These are phyloP conservation scores for Radopholus similis DNA, from an alignment of 1,140 invertebrate genomes.

Conservation along the genomic window DNA sequence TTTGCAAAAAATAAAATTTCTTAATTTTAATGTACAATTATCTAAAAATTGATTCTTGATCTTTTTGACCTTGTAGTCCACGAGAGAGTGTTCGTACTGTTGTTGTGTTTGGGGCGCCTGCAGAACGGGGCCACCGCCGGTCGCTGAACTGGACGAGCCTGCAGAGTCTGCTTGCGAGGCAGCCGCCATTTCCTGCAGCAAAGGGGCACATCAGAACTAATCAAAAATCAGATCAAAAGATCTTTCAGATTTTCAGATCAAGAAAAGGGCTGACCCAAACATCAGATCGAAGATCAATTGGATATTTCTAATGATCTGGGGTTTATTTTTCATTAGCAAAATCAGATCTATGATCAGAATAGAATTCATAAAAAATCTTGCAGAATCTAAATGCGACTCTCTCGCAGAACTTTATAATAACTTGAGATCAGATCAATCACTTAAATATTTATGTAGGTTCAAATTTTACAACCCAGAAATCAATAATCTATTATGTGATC, in stretches of 20 bases:
- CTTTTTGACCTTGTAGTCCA: conserved; percentile 13
- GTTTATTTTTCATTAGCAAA: no score
- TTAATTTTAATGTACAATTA: not conserved
- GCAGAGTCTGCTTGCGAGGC: conserved; percentile 4
- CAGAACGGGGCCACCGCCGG: not conserved
- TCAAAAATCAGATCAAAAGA: not conserved
- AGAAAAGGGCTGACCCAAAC: no score
- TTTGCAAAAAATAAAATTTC: not conserved
- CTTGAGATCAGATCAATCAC: no score
- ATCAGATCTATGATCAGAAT: not conserved
- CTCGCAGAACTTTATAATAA: no score
- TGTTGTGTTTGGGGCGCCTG: conserved; percentile 3
- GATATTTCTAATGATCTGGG: no score
- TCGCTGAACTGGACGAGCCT: conserved; percentile 4
- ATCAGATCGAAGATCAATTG: no score
- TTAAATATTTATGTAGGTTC: no score
- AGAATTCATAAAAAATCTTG: not conserved
- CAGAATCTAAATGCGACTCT: no score
- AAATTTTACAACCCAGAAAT: no score
- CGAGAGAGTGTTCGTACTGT: conserved; percentile 15
- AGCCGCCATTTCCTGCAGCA: conserved; percentile 6
- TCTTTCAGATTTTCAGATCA: not conserved
- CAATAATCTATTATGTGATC: no score
- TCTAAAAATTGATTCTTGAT: not conserved
- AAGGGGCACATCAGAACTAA: not conserved